Evolutionary conservation across 2,797 vertebrate genomes (phyloP).

Genomic region (Eospalax fontanierii): DNA sequence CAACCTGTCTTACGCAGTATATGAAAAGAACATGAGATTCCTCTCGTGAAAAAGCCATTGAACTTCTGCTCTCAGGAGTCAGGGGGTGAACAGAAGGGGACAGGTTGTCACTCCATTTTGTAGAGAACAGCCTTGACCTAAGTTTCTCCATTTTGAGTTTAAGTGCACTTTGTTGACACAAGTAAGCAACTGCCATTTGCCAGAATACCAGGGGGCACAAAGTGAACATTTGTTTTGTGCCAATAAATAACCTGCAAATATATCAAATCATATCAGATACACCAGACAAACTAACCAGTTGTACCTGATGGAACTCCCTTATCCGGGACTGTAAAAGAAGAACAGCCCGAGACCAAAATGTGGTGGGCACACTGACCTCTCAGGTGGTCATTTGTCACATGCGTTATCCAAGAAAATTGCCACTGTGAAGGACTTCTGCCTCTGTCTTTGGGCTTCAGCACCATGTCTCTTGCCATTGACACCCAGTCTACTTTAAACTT

Average conservation of each 20-base stretch:
- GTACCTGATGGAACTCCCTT: background rate
- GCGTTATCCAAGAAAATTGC: background rate
- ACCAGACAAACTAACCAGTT: background rate
- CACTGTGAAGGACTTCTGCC: background rate
- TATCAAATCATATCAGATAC: too few relatives aligned
- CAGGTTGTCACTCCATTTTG: background rate
- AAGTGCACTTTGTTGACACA: background rate
- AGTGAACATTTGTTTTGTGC: background rate
- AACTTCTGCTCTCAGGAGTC: background rate
- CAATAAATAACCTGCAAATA: background rate
- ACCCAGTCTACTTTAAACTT: background rate
- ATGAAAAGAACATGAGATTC: background rate
- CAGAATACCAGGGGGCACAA: background rate
- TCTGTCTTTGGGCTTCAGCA: background rate
- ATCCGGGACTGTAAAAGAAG: background rate
- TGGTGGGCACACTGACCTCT: background rate
- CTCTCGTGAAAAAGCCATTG: background rate
- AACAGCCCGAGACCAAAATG: background rate
- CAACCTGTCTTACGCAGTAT: too few relatives aligned
- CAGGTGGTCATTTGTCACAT: background rate
- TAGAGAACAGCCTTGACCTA: background rate
- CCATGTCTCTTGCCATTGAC: background rate
- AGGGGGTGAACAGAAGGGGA: background rate
- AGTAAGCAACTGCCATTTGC: background rate
- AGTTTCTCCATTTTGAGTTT: background rate